Percentiles rank a stretch among this genome's conserved stretches.
phyloP scores from a whole-genome alignment of 2,797 vertebrate genomes.

The Petrocephalus schoutedeni region DNA sequence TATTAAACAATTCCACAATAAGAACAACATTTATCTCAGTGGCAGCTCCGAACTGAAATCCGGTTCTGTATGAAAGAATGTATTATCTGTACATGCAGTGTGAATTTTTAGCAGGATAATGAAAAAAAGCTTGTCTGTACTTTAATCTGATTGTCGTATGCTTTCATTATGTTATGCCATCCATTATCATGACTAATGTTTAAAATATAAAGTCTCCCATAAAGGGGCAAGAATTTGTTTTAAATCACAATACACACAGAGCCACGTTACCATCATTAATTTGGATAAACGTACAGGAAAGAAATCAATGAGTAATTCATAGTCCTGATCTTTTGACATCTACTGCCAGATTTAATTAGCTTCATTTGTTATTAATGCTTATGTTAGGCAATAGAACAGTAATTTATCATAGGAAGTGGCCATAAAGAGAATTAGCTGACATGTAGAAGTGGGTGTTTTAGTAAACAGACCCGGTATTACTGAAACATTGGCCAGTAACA shows the following conservation, averaged over 20 bases:
- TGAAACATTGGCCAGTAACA: neutral
- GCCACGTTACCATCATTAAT: neutral
- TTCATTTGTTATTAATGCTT: neutral
- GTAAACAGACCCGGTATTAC: neutral
- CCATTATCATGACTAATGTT: conserved; percentile 10
- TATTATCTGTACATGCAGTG: neutral
- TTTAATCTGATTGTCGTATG: neutral
- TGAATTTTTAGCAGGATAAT: conserved; percentile 1
- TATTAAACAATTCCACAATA: neutral
- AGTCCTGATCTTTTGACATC: neutral
- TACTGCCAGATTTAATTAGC: neutral
- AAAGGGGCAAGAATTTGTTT: neutral
- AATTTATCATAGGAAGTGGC: neutral
- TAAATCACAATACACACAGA: neutral
- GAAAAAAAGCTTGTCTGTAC: neutral
- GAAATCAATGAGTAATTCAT: neutral
- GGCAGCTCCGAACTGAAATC: conserved; percentile 5
- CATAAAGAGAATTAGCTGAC: neutral
- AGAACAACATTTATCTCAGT: conserved; percentile 4
- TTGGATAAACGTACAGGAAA: neutral
- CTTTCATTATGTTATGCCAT: neutral
- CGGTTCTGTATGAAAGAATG: neutral
- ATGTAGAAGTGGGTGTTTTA: conserved; percentile 4
- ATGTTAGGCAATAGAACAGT: neutral
- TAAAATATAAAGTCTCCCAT: neutral